Conservation (phyloP, 2,113 vertebrate species). For the Acanthisitta chloris region DNA sequence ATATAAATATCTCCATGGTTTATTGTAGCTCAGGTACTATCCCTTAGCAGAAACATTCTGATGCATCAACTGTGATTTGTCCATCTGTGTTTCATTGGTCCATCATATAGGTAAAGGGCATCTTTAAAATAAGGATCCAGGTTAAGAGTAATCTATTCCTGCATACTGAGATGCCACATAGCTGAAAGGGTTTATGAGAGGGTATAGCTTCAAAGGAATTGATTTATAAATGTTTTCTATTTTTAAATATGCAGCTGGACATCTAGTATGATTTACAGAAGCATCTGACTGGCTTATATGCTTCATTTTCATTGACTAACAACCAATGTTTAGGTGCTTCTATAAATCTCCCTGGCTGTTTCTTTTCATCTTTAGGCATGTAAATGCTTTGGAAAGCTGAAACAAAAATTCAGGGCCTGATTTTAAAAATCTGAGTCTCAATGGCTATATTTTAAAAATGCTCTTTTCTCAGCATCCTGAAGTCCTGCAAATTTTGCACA, state of each 20-base stretch:
- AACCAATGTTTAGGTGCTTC: neutral
- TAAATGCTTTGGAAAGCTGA: neutral
- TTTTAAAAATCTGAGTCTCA: neutral
- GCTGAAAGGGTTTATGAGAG: neutral
- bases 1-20: neutral
- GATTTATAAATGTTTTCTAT: slow-evolving; percentile 4
- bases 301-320: neutral
- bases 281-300: neutral
- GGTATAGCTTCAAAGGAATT: neutral
- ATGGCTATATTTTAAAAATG: neutral
- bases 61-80: neutral
- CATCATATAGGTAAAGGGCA: neutral
- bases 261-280: neutral
- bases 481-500: neutral
- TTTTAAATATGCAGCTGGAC: neutral
- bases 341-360: neutral
- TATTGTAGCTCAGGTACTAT: neutral
- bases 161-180: neutral
- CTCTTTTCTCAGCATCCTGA: neutral
- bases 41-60: neutral
- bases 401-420: neutral
- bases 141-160: neutral
- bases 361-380: neutral
- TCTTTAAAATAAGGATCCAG: neutral
- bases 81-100: neutral